Percentiles rank a stretch among this genome's conserved stretches.
Conservation (phyloP, 2,797 vertebrate species). For the Pseudopleuronectes americanus region DNA sequence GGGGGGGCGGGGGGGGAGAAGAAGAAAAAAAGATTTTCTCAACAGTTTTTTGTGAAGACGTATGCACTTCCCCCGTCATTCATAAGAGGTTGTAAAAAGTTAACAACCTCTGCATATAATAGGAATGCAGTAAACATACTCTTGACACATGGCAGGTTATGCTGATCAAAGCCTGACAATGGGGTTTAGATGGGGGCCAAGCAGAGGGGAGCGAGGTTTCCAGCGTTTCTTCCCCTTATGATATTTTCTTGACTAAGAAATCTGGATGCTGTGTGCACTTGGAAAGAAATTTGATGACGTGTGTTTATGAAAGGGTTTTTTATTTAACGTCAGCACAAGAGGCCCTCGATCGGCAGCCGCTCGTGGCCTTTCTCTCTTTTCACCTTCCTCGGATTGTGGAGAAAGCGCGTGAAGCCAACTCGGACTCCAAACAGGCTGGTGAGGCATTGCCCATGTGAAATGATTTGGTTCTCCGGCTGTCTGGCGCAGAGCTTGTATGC, state of each 20-base stretch:
- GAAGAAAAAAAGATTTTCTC: conserved; percentile 66
- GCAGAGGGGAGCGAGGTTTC: conserved; percentile 20
- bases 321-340: no score
- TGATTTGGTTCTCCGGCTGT: conserved; percentile 39
- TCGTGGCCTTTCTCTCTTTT: conserved; percentile 12
- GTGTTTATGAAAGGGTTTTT: conserved; percentile 1
- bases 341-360: not conserved
- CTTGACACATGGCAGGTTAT: conserved; percentile 67
- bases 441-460: conserved; percentile 32
- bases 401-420: not conserved
- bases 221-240: conserved; percentile 39
- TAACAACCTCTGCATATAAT: conserved; percentile 67
- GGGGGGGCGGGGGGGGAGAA: not conserved
- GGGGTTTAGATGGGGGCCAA: conserved; percentile 29
- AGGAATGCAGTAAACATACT: conserved; percentile 60
- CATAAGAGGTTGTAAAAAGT: conserved; percentile 73
- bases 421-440: conserved; percentile 4
- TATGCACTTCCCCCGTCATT: conserved; percentile 68
- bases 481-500: conserved; percentile 45
- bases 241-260: conserved; percentile 29
- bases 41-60: conserved; percentile 74
- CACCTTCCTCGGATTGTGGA: conserved; percentile 2
- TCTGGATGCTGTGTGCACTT: not conserved
- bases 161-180: conserved; percentile 61
- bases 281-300: not conserved